phyloP scores from a whole-genome alignment of 2,113 vertebrate genomes.

The Psittacara wagleri region DNA sequence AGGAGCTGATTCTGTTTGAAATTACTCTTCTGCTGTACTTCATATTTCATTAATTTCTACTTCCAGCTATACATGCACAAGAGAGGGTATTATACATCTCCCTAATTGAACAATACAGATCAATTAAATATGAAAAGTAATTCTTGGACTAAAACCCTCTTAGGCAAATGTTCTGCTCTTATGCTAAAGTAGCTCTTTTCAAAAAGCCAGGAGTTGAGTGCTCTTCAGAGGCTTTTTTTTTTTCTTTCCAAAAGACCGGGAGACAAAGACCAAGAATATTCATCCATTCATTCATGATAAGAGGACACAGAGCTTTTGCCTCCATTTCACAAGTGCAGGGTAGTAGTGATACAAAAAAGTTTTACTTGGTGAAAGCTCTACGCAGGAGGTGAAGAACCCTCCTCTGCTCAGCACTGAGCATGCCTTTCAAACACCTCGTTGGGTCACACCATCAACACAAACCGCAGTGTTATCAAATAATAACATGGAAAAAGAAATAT shows the following conservation, averaged over 20 bases:
- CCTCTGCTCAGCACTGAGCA: not conserved
- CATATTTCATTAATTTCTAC: constrained; percentile 6
- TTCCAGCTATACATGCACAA: constrained; percentile 14
- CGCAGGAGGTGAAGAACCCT: not conserved
- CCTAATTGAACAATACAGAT: constrained; percentile 15
- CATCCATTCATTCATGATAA: not conserved
- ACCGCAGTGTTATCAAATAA: not conserved
- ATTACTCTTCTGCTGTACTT: not conserved
- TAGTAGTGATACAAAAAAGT: not conserved
- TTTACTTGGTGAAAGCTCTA: not conserved
- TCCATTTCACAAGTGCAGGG: not conserved
- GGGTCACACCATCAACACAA: not conserved
- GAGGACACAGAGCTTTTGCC: not conserved
- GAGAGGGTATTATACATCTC: constrained; percentile 11
- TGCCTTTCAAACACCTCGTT: not conserved
- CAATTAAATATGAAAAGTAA: constrained; percentile 19
- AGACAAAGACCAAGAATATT: not conserved
- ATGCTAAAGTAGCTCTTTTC: not conserved
- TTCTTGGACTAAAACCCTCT: constrained; percentile 29
- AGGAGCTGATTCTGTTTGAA: not conserved
- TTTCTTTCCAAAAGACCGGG: not conserved
- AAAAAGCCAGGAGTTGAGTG: not conserved
- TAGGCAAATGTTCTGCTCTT: constrained; percentile 39
- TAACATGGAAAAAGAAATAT: not conserved
- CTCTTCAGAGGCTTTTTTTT: not conserved